A percentile compares a stretch with the other conserved stretches of the same genome.
Evolutionary conservation across 1,140 invertebrate genomes (phyloP).

Genomic region (Eupeodes corollae): DNA sequence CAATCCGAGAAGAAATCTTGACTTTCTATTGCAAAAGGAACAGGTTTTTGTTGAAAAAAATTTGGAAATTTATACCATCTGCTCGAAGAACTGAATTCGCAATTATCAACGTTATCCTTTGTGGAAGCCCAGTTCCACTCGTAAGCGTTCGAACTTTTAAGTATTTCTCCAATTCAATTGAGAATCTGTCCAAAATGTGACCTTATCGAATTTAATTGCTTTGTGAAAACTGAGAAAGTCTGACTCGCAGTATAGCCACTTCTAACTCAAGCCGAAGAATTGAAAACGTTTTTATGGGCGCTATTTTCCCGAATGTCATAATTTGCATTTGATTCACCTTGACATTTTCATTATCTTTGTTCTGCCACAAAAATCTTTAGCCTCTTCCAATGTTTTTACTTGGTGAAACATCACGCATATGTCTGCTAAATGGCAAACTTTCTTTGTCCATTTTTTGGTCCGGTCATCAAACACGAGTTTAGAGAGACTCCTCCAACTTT

Average conservation of each 20-base stretch:
- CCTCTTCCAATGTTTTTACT: slow-evolving; percentile 4
- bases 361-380: slow-evolving; percentile 23
- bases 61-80: too few relatives aligned
- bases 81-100: too few relatives aligned
- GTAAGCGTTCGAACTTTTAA: too few relatives aligned
- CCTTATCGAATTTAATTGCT: neutral
- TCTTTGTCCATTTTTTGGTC: neutral
- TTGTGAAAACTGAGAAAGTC: neutral
- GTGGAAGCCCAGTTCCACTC: too few relatives aligned
- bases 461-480: slow-evolving; percentile 13
- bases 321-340: slow-evolving; percentile 17
- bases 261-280: slow-evolving; percentile 20
- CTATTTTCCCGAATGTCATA: slow-evolving; percentile 27
- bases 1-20: neutral
- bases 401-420: slow-evolving; percentile 34
- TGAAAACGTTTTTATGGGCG: slow-evolving; percentile 11
- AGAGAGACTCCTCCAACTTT: slow-evolving; percentile 9
- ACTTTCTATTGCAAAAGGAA: too few relatives aligned
- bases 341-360: neutral
- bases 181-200: too few relatives aligned
- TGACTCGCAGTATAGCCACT: slow-evolving; percentile 3
- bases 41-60: too few relatives aligned
- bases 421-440: slow-evolving; percentile 14
- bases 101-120: slow-evolving; percentile 6
- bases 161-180: too few relatives aligned